phyloP scores from a whole-genome alignment of 2,797 vertebrate genomes.

The Rhinichthys osculus region DNA sequence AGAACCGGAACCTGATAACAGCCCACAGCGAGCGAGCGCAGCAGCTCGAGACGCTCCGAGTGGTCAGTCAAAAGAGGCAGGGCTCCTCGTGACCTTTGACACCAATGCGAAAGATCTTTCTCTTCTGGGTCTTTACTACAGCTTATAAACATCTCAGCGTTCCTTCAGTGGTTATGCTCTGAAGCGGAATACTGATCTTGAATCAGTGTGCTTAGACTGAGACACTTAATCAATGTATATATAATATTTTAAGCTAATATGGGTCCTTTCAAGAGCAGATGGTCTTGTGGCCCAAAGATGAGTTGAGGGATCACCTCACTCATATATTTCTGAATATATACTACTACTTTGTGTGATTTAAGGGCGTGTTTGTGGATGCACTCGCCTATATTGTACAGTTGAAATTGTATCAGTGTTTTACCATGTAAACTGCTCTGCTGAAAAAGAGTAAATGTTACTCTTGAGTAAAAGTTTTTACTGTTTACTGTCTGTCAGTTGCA shows the following conservation, averaged over 20 bases:
- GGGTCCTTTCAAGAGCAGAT: neutral
- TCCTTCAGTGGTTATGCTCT: neutral
- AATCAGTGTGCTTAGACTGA: slow-evolving; percentile 18
- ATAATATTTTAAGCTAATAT: neutral
- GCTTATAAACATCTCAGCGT: slow-evolving; percentile 17
- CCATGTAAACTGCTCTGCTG: slow-evolving; percentile 6
- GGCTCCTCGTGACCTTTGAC: slow-evolving; percentile 89
- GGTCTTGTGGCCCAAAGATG: slow-evolving; percentile 17
- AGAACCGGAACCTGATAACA: slow-evolving; percentile 89
- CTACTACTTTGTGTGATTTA: neutral
- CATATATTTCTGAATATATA: slow-evolving; percentile 12
- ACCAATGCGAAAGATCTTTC: slow-evolving; percentile 37
- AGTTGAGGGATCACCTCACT: neutral
- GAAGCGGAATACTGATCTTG: slow-evolving; percentile 9
- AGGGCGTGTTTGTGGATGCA: slow-evolving; percentile 29
- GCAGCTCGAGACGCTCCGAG: slow-evolving; percentile 91
- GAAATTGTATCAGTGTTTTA: slow-evolving; percentile 18
- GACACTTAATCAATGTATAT: slow-evolving; percentile 31
- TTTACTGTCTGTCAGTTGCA: slow-evolving; percentile 17
- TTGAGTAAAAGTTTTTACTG: slow-evolving; percentile 1
- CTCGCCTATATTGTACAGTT: slow-evolving; percentile 10
- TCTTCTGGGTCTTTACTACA: slow-evolving; percentile 2
- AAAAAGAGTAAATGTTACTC: slow-evolving; percentile 9
- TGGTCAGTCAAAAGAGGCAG: slow-evolving; percentile 85
- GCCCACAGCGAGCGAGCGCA: slow-evolving; percentile 89